Evolutionary conservation across 2,113 vertebrate species (phyloP), one percentile per base, ranked within the genome.

Genomic region (Aldabrachelys gigantea): DNA sequence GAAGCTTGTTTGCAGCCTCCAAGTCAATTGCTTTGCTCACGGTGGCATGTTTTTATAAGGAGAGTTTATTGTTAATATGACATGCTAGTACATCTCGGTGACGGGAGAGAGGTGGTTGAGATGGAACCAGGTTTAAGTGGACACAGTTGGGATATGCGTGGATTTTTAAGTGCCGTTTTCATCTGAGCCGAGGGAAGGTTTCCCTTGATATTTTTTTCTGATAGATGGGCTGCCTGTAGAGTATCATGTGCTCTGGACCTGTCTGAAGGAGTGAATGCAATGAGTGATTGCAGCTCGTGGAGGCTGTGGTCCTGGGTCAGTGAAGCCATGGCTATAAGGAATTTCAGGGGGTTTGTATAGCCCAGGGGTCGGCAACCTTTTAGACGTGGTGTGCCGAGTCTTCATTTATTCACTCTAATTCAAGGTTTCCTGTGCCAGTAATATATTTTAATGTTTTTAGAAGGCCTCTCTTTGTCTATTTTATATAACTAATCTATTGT

Each of bases 1-100:
- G 76, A 81, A 38, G 82, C 88, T 59, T 81, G 84, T 50, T 83
- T 11, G 95, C 12, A 83, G 76, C 85, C 87, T 13, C 14, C 1
- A 9, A 90, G 90, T 75, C 6, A 38, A n/a, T 82, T 0, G 41
- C 93, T 97, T 83, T 87, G 90, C 96, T 97, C 90, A 91, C 47
- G 13, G 6, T 0, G 94, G 88, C 95, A 92, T 81, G 50, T 65
- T 96, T 93, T 3, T 90, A 83, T 94, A 85, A 95, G 92, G 91
- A 88, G 91, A 96, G 95, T 96, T 96, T 94, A 96, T 96, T 97
- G 96, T 94, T 59, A 81, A 97, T 97, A 94, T 94, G 92, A 93
- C 93, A 86, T 95, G 96, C 97, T 96, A 98, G 97, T 97, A 97
- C 96, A 97, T 97, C 96, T 94, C 69, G 41, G 44, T 93, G 95